Conservation (phyloP, 2,797 vertebrate genomes). For the Trachurus trachurus region DNA sequence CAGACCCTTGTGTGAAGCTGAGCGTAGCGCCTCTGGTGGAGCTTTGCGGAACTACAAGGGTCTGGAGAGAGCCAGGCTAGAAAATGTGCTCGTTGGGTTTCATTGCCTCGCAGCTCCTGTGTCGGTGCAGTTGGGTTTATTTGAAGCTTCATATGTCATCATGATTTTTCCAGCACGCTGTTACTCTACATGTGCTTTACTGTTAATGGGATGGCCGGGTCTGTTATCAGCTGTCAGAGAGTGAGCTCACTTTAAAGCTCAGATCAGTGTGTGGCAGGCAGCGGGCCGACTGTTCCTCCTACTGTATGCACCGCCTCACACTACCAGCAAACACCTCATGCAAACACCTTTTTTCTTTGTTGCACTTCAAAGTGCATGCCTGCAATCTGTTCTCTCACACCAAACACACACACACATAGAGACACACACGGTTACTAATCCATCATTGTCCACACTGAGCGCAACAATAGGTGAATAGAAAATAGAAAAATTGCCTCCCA, state of each 20-base stretch:
- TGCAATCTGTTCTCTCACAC: conserved; percentile 39
- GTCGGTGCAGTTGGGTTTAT: background rate
- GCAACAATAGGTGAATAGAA: conserved; percentile 19
- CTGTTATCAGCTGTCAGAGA: conserved; percentile 23
- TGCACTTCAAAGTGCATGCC: conserved; percentile 48
- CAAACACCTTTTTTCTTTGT: conserved; percentile 27
- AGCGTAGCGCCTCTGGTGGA: too few relatives aligned
- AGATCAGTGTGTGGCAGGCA: background rate
- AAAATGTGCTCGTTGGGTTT: background rate
- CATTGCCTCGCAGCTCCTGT: background rate
- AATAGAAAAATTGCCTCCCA: conserved; percentile 9
- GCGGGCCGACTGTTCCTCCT: conserved; percentile 21
- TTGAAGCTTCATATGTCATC: background rate
- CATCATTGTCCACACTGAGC: conserved; percentile 4
- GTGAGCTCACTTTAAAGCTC: conserved; percentile 56
- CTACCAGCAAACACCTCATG: conserved; percentile 29
- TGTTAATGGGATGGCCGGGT: conserved; percentile 17
- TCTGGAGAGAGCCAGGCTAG: too few relatives aligned
- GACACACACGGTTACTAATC: conserved; percentile 9
- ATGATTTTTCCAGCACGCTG: background rate
- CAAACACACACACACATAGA: background rate
- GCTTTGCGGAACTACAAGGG: too few relatives aligned
- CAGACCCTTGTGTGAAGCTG: too few relatives aligned
- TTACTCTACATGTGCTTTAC: conserved; percentile 13
- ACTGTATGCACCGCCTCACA: conserved; percentile 30